A percentile compares a stretch with the other conserved stretches of the same genome.
Evolutionary conservation across 1,140 invertebrate species (phyloP).

Genomic region (Muscidifurax raptorellus): DNA sequence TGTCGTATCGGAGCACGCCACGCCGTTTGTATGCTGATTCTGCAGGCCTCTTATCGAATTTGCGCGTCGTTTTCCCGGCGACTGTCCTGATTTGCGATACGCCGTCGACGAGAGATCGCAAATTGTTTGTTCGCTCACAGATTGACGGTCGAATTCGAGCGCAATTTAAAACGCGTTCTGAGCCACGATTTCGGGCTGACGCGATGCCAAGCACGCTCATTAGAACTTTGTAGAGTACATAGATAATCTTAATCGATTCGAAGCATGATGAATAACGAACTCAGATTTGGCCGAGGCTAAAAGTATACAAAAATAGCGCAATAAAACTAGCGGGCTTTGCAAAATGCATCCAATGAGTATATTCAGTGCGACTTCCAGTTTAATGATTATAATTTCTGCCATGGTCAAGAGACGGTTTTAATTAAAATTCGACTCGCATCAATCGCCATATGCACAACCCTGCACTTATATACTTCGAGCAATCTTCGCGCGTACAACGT

Average conservation of each 20-base stretch:
- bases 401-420: background rate
- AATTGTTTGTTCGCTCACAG: background rate
- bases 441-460: background rate
- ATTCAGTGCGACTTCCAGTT: conserved; percentile 2
- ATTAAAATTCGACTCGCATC: conserved; percentile 25
- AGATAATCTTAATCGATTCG: background rate
- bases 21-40: conserved; percentile 8
- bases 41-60: conserved; percentile 14
- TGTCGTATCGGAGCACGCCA: background rate
- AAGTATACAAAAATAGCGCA: background rate
- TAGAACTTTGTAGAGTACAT: background rate
- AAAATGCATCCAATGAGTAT: background rate
- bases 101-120: background rate
- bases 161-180: background rate
- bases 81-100: conserved; percentile 31
- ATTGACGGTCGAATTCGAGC: background rate
- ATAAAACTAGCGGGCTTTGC: background rate
- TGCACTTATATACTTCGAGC: background rate
- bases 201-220: background rate
- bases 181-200: no score
- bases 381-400: background rate
- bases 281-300: background rate
- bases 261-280: background rate
- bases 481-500: background rate
- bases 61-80: background rate